phyloP scores from a whole-genome alignment of 2,888 invertebrate genomes.

The Andrena bucephala region DNA sequence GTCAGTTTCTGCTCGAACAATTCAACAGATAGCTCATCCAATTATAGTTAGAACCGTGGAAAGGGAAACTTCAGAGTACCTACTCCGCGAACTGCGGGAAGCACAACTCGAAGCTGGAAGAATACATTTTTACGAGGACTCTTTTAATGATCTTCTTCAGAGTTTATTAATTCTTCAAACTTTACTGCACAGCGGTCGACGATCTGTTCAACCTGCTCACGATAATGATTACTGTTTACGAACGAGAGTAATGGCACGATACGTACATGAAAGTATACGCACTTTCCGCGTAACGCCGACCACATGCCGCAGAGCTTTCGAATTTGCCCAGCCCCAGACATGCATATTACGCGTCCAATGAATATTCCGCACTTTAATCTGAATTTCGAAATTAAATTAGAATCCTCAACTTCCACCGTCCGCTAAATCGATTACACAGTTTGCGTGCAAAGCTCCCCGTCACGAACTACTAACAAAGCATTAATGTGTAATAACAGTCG shows the following conservation, averaged over 20 bases:
- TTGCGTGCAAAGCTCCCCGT: conserved; percentile 7
- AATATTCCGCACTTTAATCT: conserved; percentile 46
- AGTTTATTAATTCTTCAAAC: background rate
- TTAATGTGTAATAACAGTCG: conserved; percentile 20
- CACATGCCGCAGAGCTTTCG: conserved; percentile 6
- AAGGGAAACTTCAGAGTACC: conserved; percentile 19
- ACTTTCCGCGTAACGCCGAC: background rate
- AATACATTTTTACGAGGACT: background rate
- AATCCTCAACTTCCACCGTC: conserved; percentile 24
- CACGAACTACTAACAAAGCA: conserved; percentile 30
- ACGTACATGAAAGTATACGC: background rate
- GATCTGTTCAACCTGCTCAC: background rate
- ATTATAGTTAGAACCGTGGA: conserved; percentile 19
- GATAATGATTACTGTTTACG: background rate
- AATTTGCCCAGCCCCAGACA: conserved; percentile 4
- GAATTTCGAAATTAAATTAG: conserved; percentile 45
- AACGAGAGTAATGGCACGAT: background rate
- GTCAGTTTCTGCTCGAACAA: conserved; percentile 7
- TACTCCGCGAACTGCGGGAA: conserved; percentile 9
- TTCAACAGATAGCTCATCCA: conserved; percentile 14
- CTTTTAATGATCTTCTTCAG: conserved; percentile 7
- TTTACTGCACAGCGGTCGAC: background rate
- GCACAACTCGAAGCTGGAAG: conserved; percentile 10
- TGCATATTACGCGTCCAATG: conserved; percentile 26
- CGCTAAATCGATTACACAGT: conserved; percentile 32